Base-by-base conservation (phyloP, 2,888 invertebrate species). In the Watsonalla cultraria region DNA sequence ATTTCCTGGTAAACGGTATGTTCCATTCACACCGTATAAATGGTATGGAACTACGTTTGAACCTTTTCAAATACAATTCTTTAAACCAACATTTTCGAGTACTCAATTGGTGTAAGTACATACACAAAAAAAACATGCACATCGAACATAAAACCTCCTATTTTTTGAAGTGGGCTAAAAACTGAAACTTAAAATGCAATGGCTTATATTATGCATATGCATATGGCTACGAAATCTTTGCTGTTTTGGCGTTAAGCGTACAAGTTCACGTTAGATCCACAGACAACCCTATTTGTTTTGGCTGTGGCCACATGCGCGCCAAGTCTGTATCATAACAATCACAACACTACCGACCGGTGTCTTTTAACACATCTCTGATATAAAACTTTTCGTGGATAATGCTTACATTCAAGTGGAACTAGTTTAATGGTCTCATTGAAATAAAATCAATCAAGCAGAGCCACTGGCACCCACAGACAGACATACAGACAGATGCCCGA, bases 311-410 rank as follows among this genome's bases (percentile, higher is more conserved):
- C 84, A 80, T 75, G 74, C 80, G 80, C 68, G 61, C 59, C 72
- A 58, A 59, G 63, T 62, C 64, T 67, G 70, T 75, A 78, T 74
- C 76, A 80, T 80, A 85, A 84, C 84, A 86, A 86, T 86, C 81
- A 82, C 74, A 80, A 79, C 76, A 74, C 73, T 74, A 71, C 72
- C 78, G 62, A 54, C 64, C 65, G 68, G 62, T 56, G 59, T 72
- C 74, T 74, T 68, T 75, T 63, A 76, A 77, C 78, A 76, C 73
- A 65, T 73, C 68, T 63, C 62, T 63, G 66, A 66, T 72, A 76
- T 75, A 76, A 76, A 76, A 74, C 70, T 74, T 69, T 62, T 63
- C 61, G 62, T 61, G 65, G 54, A 64, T 46, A 61, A 52, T 52
- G 52, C 52, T 55, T 52, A 57, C 57, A 52, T 61, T 60, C 55